phyloP scores from a whole-genome alignment of 2,113 vertebrate genomes.

The Zosterops lateralis region DNA sequence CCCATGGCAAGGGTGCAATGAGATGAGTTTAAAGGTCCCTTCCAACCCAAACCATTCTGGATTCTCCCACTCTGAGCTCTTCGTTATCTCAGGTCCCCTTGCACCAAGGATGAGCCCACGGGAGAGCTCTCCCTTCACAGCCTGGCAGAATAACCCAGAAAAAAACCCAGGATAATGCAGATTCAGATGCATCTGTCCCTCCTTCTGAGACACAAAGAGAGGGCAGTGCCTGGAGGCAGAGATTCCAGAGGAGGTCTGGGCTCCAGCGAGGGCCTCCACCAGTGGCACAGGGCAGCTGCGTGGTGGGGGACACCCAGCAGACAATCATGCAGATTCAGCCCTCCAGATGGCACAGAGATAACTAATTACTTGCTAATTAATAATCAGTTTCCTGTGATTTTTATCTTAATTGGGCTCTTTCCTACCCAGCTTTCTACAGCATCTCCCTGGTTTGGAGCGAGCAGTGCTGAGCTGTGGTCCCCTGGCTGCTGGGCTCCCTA shows the following conservation, averaged over 20 bases:
- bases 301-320: neutral
- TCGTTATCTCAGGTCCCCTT: accelerated
- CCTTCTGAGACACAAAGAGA: neutral
- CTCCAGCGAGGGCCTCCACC: accelerated
- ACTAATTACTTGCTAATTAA: constrained; percentile 53
- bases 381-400: constrained; percentile 57
- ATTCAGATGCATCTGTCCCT: neutral
- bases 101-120: accelerated
- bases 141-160: neutral
- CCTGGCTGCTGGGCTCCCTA: neutral
- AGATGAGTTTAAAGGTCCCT: too few relatives aligned
- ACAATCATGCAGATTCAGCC: neutral
- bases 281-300: accelerated
- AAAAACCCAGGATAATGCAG: neutral
- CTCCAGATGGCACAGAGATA: constrained; percentile 42
- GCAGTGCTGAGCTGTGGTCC: accelerated
- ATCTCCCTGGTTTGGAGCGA: accelerated
- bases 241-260: neutral
- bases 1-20: too few relatives aligned
- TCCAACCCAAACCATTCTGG: neutral
- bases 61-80: neutral
- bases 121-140: neutral
- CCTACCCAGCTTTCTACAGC: neutral
- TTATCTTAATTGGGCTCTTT: constrained; percentile 53
- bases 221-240: neutral